Percentiles rank a stretch among this genome's conserved stretches.
Evolutionary conservation across 1,140 invertebrate genomes (phyloP).

Genomic region (Leptinotarsa defecta): DNA sequence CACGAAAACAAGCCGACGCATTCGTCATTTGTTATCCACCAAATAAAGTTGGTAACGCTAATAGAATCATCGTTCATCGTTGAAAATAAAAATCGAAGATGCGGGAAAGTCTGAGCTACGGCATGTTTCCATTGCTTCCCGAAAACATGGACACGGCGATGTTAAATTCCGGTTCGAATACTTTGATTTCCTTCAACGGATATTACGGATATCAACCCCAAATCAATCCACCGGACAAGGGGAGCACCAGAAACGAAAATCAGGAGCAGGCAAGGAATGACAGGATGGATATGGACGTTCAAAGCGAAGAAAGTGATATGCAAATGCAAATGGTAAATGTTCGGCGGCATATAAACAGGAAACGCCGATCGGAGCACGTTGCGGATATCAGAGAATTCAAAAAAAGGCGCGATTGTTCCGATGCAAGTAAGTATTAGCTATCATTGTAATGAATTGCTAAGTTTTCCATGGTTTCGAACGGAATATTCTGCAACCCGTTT

Average conservation of each 20-base stretch:
- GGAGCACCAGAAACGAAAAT: conserved; percentile 21
- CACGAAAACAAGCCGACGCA: background rate
- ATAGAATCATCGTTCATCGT: background rate
- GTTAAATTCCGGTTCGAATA: conserved; percentile 22
- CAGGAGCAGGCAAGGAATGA: conserved; percentile 14
- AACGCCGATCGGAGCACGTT: conserved; percentile 35
- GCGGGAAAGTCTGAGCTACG: conserved; percentile 32
- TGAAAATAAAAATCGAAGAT: background rate
- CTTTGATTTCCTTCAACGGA: conserved; percentile 42
- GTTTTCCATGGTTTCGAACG: no score
- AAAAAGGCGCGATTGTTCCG: conserved; percentile 38
- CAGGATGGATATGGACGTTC: conserved; percentile 33
- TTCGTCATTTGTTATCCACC: background rate
- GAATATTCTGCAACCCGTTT: no score
- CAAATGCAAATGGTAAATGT: conserved; percentile 13
- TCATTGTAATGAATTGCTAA: no score
- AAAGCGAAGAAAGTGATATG: conserved; percentile 20
- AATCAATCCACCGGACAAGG: conserved; percentile 23
- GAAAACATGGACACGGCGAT: conserved; percentile 25
- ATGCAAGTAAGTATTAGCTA: conserved; percentile 41
- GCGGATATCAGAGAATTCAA: conserved; percentile 33
- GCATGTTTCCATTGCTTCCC: conserved; percentile 30
- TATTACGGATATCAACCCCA: conserved; percentile 49
- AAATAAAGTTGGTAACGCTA: background rate
- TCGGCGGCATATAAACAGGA: conserved; percentile 28